Base-by-base conservation (phyloP, 2,113 vertebrate genomes). In the Podarcis cretensis region DNA sequence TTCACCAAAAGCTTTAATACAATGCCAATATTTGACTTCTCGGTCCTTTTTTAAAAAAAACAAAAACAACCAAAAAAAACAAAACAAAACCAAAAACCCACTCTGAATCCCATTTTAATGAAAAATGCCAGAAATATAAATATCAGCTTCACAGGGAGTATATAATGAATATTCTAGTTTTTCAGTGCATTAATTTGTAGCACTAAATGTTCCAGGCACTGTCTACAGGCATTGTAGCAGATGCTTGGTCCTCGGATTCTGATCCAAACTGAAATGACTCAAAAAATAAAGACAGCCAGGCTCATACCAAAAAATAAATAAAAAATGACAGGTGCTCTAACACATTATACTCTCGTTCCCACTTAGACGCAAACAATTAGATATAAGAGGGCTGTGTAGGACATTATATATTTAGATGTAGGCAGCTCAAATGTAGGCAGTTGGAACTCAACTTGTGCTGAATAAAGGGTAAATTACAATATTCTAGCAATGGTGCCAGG, bases 211-310 rank as follows among this genome's bases (percentile, higher is more conserved):
- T 91, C 78, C 83, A 35, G n/a, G 75, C 65, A 4, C 12, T 0
- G 2, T 35, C 10, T 57, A 3, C 30, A 73, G 48, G 77, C 66
- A 59, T 83, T 23, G 9, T 90, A 83, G 48, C n/a, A 65, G 59
- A 40, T 80, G 13, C 91, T 92, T 84, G 14, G 68, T 92, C 0
- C 81, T 82, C 88, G 43, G 83, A 48, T 91, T 90, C 80, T 81
- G 27, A 84, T 87, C 4, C 84, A 89, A 59, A 40, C 27, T 21
- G 54, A 84, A 75, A 69, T 87, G 81, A 81, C 76, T 87, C 66
- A 86, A 40, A 73, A n/a, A 74, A 84, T 32, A 81, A 87, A 21
- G 21, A 71, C 69, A 69, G 8, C 10, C 27, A 82, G n/a, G 25
- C 37, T 82, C 48, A 65, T 35, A 40, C n/a, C n/a, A 59, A 76